Base-by-base conservation (phyloP, 2,888 invertebrate genomes). In the Machimus atricapillus region DNA sequence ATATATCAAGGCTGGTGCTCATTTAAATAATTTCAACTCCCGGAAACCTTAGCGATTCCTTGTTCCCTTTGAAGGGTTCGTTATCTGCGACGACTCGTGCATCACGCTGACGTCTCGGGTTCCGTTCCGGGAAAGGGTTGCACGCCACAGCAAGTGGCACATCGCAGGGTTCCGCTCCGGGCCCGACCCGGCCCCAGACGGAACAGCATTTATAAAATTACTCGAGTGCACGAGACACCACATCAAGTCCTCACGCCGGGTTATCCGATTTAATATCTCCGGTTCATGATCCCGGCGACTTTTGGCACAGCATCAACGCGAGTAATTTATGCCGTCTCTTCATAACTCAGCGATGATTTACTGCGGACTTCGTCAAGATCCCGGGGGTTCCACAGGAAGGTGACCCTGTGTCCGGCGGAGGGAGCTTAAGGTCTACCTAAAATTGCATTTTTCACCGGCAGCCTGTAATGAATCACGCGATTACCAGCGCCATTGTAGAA, bases 341-440 rank as follows among this genome's bases (percentile, higher is more conserved):
- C 74, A 74, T 85, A 85, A 85, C 74, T 85, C 85, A 85, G 85
- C 16, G n/a, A 74, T 85, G 85, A 85, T 85, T 85, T 85, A 85
- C 34, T n/a, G 85, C 16, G n/a, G n/a, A 58, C 46, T 74, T 74
- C 74, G 46, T 74, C 85, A 74, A 19, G 66, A 66, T 23, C 27
- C 66, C 8, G 66, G 3, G 31, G 31, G 23, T 27, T 66, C 19
- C 23, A n/a, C n/a, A 23, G 85, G 40, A 74, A 74, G 85, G 74
- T 74, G 46, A 85, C 9, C 74, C 66, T 83, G 23, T 66, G 66
- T 83, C 66, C 66, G 23, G 14, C 23, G 37, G 14, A 66, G 12
- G 66, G 8, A 9, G 82, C 82, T 83, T 79, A 74, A 52, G 85
- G 23, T 37, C 43, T 52, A 43, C 85, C 74, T 52, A 85, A 85